Conservation (phyloP, 2,113 vertebrate genomes). For the Myrmecophaga tridactyla region DNA sequence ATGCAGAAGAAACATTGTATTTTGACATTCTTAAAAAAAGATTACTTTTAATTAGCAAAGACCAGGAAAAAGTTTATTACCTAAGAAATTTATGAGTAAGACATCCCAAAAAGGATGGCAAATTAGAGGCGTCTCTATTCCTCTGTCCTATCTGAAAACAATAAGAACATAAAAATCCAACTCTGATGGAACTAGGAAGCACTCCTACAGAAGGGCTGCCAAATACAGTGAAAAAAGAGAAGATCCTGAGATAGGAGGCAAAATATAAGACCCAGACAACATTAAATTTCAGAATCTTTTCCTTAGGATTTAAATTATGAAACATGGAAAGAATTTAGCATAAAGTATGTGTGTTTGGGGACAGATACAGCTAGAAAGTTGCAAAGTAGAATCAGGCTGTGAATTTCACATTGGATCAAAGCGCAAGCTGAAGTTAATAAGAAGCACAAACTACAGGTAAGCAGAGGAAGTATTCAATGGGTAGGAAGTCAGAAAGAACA, state of each 20-base stretch:
- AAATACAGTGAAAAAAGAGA: neutral
- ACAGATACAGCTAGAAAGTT: neutral
- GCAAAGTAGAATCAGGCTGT: neutral
- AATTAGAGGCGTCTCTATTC: neutral
- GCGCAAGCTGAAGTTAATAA: rapidly evolving
- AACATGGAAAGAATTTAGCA: neutral
- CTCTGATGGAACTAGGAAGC: neutral
- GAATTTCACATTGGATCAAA: neutral
- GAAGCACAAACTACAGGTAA: neutral
- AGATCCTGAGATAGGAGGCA: neutral
- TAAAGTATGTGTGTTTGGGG: too few species aligned
- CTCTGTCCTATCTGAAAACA: neutral
- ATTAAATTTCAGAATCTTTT: neutral
- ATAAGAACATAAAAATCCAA: neutral
- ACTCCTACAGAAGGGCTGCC: neutral
- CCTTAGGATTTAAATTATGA: neutral
- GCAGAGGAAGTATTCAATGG: neutral
- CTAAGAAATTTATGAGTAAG: neutral
- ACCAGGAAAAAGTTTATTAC: neutral
- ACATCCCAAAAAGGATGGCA: neutral
- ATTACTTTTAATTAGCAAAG: conserved; percentile 15
- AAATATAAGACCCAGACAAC: neutral
- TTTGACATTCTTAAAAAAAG: neutral
- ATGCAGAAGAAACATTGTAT: neutral
- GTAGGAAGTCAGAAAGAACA: neutral